A percentile compares a stretch with the other conserved stretches of the same genome.
phyloP scores from a whole-genome alignment of 1,140 invertebrate genomes.

The Pseudomyrmex sp. region DNA sequence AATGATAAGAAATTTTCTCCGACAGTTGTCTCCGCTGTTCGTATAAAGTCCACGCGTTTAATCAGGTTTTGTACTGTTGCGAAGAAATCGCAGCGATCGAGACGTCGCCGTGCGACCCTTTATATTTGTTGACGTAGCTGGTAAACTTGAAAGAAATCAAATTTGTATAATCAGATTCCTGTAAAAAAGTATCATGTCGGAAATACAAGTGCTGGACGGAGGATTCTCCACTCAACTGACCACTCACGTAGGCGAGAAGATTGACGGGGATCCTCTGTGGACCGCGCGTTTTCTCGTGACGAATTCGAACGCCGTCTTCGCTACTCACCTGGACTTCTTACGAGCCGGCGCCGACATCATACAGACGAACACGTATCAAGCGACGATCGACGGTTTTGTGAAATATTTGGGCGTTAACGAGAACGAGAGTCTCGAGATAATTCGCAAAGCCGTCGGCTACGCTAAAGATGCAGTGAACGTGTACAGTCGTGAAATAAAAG shows the following conservation, averaged over 20 bases:
- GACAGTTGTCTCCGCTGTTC: background rate
- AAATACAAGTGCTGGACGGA: slow-evolving; percentile 90
- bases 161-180: background rate
- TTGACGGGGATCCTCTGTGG: slow-evolving; percentile 93
- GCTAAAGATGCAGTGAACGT: slow-evolving; percentile 88
- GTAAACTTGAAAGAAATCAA: too few species aligned
- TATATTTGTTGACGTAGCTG: background rate
- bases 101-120: background rate
- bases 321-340: slow-evolving; percentile 92
- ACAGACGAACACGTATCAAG: slow-evolving; percentile 95
- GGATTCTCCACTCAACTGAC: slow-evolving; percentile 93
- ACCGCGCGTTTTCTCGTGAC: slow-evolving; percentile 91
- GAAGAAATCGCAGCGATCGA: background rate
- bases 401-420: slow-evolving; percentile 88
- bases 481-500: slow-evolving; percentile 86
- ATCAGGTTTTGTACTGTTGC: background rate
- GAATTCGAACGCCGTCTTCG: slow-evolving; percentile 90
- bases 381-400: slow-evolving; percentile 91
- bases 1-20: slow-evolving; percentile 3
- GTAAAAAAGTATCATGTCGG: slow-evolving; percentile 62
- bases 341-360: slow-evolving; percentile 93
- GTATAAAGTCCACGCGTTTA: background rate
- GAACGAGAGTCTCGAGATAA: slow-evolving; percentile 89
- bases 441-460: slow-evolving; percentile 90
- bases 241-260: slow-evolving; percentile 89